Evolutionary conservation across 1,140 invertebrate genomes (phyloP).

Genomic region (Zophobas morio): DNA sequence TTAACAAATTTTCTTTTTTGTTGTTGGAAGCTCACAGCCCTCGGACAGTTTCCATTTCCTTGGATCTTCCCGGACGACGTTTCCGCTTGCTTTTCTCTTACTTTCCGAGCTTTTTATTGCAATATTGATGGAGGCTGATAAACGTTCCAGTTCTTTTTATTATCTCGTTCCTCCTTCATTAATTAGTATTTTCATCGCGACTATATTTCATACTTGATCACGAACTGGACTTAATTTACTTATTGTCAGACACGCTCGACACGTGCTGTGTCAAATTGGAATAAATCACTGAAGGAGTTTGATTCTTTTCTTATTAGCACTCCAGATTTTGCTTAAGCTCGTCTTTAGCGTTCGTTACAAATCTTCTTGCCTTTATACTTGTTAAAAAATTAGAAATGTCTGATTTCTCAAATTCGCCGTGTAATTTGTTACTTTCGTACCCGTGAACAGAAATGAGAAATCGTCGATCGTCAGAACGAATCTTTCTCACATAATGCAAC

Average conservation of each 20-base stretch:
- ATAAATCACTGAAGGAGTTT: no score
- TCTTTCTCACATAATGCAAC: no score
- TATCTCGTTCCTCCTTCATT: background rate
- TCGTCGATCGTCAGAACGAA: no score
- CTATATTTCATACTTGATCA: background rate
- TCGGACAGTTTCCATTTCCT: constrained; percentile 1
- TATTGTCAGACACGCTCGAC: background rate
- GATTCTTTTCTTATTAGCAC: no score
- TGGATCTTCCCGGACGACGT: background rate
- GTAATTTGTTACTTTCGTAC: no score
- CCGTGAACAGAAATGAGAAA: no score
- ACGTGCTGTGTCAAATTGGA: no score
- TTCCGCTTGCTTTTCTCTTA: constrained; percentile 1
- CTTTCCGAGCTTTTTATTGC: constrained; percentile 6
- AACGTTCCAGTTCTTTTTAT: constrained; percentile 1
- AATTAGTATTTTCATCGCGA: background rate
- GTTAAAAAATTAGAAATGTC: no score
- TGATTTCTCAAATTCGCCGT: no score
- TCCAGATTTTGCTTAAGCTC: no score
- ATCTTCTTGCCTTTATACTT: no score
- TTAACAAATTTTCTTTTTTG: constrained; percentile 36
- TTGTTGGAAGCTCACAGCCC: background rate
- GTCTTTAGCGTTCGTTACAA: no score
- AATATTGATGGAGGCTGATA: constrained; percentile 1
- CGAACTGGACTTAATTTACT: background rate